Conservation (phyloP, 2,888 invertebrate species). For the Entomobrya proxima region DNA sequence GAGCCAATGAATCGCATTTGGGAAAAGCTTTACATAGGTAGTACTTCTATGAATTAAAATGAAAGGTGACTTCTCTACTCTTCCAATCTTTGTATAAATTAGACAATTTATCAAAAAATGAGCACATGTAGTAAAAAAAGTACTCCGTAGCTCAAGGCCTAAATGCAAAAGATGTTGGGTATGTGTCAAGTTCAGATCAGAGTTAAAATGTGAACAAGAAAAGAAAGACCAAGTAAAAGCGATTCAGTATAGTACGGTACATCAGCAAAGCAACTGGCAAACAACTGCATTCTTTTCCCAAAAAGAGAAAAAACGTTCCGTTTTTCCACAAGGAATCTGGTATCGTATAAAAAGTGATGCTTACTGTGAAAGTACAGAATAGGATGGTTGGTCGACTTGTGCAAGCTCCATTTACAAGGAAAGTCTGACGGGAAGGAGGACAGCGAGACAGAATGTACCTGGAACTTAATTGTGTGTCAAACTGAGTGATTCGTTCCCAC, state of each 20-base stretch:
- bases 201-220: no score
- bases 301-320: background rate
- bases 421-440: conserved; percentile 61
- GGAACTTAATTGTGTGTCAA: conserved; percentile 70
- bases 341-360: background rate
- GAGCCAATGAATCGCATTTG: no score
- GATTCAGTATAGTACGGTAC: background rate
- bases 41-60: no score
- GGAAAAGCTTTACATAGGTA: no score
- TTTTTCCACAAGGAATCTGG: background rate
- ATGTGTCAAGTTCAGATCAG: no score
- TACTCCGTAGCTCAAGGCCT: no score
- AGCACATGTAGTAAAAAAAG: no score
- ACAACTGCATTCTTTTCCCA: background rate
- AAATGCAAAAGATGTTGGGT: no score
- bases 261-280: background rate
- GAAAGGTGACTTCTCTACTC: no score
- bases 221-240: background rate
- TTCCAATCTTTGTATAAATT: no score
- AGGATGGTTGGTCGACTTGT: background rate
- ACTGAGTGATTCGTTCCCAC: conserved; percentile 71
- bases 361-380: background rate
- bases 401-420: conserved; percentile 7
- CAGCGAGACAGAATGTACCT: conserved; percentile 54
- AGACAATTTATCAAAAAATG: no score